phyloP scores from a whole-genome alignment of 1,140 invertebrate species.

The Atopsyche davidsoni region DNA sequence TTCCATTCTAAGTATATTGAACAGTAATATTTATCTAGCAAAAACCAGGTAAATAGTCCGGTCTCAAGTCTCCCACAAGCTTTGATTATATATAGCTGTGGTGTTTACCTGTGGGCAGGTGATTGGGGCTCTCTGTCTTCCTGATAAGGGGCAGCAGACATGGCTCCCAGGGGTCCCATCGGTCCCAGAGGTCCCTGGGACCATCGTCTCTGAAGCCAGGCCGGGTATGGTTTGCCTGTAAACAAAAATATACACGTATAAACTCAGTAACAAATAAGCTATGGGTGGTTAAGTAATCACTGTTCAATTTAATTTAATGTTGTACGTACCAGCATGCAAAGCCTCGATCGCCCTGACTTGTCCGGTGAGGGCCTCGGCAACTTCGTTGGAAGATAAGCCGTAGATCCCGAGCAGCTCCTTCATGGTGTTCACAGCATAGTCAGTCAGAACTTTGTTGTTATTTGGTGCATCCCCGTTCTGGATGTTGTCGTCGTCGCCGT shows the following conservation, averaged over 20 bases:
- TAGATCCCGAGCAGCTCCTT: conserved; percentile 68
- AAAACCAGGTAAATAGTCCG: too few relatives aligned
- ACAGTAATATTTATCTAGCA: too few relatives aligned
- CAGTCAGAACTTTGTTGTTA: conserved; percentile 51
- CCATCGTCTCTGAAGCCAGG: conserved; percentile 26
- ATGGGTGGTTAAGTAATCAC: too few relatives aligned
- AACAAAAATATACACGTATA: conserved; percentile 5
- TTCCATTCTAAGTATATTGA: too few relatives aligned
- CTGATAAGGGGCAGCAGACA: neutral
- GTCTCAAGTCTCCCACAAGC: too few relatives aligned
- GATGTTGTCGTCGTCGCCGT: conserved; percentile 33
- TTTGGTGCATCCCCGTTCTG: conserved; percentile 42
- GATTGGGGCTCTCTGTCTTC: conserved; percentile 20
- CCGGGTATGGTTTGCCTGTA: conserved; percentile 25
- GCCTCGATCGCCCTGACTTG: conserved; percentile 49
- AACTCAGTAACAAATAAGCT: too few relatives aligned
- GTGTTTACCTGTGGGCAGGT: conserved; percentile 23
- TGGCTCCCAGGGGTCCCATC: conserved; percentile 13
- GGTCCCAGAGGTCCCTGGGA: conserved; percentile 15
- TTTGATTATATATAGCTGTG: neutral
- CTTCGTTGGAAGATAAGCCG: conserved; percentile 56
- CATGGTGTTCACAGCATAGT: conserved; percentile 71
- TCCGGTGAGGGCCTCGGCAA: conserved; percentile 52
- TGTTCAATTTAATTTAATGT: neutral
- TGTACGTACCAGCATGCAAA: conserved; percentile 38